These are phyloP conservation scores for Clarias pachynema DNA, from an alignment of 2,797 vertebrate genomes.

Conservation along the genomic window DNA sequence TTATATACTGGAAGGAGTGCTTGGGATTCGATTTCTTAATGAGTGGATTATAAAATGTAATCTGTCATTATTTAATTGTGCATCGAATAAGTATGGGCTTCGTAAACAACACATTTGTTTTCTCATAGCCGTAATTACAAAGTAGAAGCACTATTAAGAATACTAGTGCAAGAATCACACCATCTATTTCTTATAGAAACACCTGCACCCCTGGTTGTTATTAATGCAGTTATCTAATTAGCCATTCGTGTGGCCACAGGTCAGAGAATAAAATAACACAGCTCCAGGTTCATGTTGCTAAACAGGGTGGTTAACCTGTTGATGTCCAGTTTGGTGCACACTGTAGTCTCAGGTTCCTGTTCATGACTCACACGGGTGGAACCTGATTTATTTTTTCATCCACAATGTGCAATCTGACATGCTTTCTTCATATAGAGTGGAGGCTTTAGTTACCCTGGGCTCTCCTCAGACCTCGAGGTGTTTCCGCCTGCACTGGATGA, in stretches of 20 bases:
- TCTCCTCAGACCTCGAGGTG: background rate
- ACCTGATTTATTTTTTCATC: background rate
- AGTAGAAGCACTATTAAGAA: background rate
- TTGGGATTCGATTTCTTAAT: background rate
- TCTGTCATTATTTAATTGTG: background rate
- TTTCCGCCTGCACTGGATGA: background rate
- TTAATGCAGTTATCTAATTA: background rate
- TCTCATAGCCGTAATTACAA: background rate
- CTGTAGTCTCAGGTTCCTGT: background rate
- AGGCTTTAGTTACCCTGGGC: background rate
- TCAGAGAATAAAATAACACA: background rate
- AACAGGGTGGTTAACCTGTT: background rate
- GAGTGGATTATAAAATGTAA: background rate
- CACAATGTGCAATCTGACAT: background rate
- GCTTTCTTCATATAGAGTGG: background rate
- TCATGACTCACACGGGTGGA: background rate
- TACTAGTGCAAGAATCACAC: background rate
- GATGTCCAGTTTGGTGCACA: background rate
- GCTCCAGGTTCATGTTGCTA: background rate
- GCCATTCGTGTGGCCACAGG: background rate
- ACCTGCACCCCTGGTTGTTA: background rate
- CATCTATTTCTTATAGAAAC: too few species aligned
- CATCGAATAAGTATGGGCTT: background rate
- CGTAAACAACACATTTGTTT: background rate
- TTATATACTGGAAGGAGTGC: background rate